A percentile compares a stretch with the other conserved stretches of the same genome.
Evolutionary conservation across 2,797 vertebrate genomes (phyloP).

Genomic region (Siniperca scherzeri): DNA sequence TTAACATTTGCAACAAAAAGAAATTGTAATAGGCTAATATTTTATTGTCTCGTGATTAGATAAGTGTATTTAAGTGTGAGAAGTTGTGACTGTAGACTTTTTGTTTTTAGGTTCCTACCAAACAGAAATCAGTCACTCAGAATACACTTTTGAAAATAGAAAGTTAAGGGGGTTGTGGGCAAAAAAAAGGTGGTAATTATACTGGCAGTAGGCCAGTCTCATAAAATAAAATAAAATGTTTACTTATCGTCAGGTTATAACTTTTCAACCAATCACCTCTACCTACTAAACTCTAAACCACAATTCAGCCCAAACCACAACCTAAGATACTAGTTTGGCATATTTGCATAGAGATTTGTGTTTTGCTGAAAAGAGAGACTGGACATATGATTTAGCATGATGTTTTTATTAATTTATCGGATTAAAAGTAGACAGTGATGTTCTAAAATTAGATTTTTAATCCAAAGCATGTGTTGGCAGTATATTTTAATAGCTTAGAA

Average conservation of each 20-base stretch:
- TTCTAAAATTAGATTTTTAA: neutral
- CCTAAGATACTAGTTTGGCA: neutral
- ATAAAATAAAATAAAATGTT: neutral
- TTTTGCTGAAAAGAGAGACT: slow-evolving; percentile 2
- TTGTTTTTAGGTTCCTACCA: neutral
- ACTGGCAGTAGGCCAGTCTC: neutral
- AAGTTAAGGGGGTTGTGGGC: neutral
- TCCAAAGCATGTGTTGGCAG: neutral
- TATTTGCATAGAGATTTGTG: neutral
- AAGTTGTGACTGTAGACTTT: neutral
- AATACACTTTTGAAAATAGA: neutral
- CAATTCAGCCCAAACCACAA: neutral
- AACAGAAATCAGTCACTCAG: neutral
- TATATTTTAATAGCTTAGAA: neutral
- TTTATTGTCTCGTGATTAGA: neutral
- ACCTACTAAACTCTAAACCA: neutral
- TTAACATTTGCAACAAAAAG: neutral
- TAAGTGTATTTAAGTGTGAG: neutral
- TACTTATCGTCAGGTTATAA: no score
- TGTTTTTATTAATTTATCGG: neutral
- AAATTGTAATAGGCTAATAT: neutral
- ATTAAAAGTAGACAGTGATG: neutral
- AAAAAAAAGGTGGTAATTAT: no score
- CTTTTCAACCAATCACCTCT: neutral
- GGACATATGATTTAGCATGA: neutral